Evolutionary conservation across 2,888 invertebrate species (phyloP), one percentile per base, ranked within the genome.

Genomic region (Temnothorax rugatulus): DNA sequence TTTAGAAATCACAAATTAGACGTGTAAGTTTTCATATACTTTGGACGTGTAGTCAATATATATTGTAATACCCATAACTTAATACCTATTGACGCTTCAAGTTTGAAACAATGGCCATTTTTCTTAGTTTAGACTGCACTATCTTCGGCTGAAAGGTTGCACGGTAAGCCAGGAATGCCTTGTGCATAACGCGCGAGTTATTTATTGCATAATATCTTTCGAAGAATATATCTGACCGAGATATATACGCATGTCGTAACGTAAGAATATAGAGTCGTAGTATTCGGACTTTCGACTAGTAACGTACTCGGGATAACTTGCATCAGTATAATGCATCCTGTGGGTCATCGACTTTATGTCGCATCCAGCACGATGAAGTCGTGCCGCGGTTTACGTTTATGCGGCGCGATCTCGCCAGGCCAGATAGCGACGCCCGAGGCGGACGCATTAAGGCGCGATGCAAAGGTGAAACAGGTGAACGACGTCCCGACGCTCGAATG

Each of bases 351-450:
- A 66, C 82, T 79, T 82, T 79, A 64, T 61, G 61, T 69, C 50
- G 74, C 25, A 34, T 52, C 68, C 44, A 59, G 15, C 44, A 34
- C 38, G 59, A 66, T 66, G 44, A 52, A 66, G 82, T 81, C 82
- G 68, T 77, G 76, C 75, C 82, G 84, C 86, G 87, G 87, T 90
- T 91, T 89, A 90, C 86, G 85, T 92, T 91, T 91, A 89, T 89
- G 85, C 81, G 76, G 66, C 85, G 68, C 89, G 85, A 84, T 86
- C 83, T 83, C 63, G 50, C 68, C 87, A 86, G 71, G 85, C 88
- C 82, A 85, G 87, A 92, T 91, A 91, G 81, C 83, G 83, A 82
- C 73, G 47, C 61, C 44, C 66, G 79, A 25, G 77, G 74, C 76
- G 68, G 74, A 85, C 74, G 68, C 69, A 84, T 85, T 90, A 83